These are phyloP conservation scores for Trematomus loennbergii DNA, from an alignment of 2,113 vertebrate species.

Conservation along the genomic window DNA sequence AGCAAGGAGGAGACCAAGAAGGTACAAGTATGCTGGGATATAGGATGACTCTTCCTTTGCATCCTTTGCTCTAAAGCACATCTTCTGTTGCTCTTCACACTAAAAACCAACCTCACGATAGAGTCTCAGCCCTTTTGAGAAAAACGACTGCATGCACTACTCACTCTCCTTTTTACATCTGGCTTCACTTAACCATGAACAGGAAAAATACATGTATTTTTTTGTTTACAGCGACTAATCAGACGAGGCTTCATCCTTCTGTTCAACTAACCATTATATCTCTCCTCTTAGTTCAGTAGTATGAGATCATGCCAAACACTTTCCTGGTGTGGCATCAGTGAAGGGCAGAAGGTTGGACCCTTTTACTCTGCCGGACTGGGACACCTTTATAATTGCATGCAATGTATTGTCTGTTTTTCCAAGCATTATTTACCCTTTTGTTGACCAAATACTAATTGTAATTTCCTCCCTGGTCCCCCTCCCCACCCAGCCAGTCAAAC, in stretches of 20 bases:
- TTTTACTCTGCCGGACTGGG: conserved; percentile 24
- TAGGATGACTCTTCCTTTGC: conserved; percentile 23
- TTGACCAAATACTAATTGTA: conserved; percentile 24
- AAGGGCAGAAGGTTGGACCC: conserved; percentile 7
- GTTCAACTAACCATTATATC: conserved; percentile 67
- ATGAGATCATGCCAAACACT: conserved; percentile 27
- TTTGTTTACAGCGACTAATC: conserved; percentile 48
- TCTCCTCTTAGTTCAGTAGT: conserved; percentile 36
- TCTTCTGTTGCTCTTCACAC: conserved; percentile 35
- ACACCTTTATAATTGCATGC: conserved; percentile 57
- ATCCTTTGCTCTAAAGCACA: conserved; percentile 16
- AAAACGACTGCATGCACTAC: conserved; percentile 50
- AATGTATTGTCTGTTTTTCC: conserved; percentile 11
- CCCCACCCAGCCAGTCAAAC: conserved; percentile 59
- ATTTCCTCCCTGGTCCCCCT: conserved; percentile 3
- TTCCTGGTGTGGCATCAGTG: conserved; percentile 34
- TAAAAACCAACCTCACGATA: conserved; percentile 25
- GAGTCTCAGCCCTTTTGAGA: conserved; percentile 17
- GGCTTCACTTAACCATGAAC: conserved; percentile 16
- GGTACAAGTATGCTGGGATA: conserved; percentile 82
- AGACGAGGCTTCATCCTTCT: conserved; percentile 29
- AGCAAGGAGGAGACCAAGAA: conserved; percentile 93
- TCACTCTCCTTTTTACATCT: conserved; percentile 21
- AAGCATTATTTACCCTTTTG: conserved; percentile 1
- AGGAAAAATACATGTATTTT: conserved; percentile 27